Conservation (phyloP, 1,140 invertebrate species). For the Pseudobourletiella spinata region DNA sequence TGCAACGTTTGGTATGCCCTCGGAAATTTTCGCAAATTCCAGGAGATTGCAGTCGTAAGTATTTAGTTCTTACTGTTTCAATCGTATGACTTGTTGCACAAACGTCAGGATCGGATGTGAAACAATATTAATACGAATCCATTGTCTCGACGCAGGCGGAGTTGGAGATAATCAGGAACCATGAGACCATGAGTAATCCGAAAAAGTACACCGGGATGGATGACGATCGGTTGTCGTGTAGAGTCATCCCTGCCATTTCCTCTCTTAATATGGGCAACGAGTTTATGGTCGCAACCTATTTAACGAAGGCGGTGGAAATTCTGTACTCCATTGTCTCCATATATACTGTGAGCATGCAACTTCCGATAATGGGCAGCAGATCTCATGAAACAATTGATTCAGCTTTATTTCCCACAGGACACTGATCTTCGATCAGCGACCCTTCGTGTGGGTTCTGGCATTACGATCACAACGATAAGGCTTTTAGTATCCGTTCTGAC, state of each 20-base stretch:
- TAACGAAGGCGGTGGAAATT: neutral
- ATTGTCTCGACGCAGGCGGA: neutral
- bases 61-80: neutral
- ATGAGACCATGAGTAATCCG: neutral
- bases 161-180: neutral
- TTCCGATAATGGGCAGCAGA: neutral
- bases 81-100: too few relatives aligned
- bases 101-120: too few relatives aligned
- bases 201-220: neutral
- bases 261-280: neutral
- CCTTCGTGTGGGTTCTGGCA: too few relatives aligned
- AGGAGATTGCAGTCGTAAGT: neutral
- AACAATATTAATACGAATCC: too few relatives aligned
- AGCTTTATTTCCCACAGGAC: too few relatives aligned
- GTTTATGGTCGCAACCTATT: neutral
- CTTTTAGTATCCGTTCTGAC: too few relatives aligned
- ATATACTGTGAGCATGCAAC: neutral
- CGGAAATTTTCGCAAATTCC: neutral
- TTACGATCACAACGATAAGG: too few relatives aligned
- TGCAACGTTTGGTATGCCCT: neutral
- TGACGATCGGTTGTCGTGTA: neutral
- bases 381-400: too few relatives aligned
- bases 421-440: too few relatives aligned
- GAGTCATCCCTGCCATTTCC: conserved; percentile 4
- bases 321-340: neutral